Percentiles rank a stretch among this genome's conserved stretches.
phyloP scores from a whole-genome alignment of 2,888 invertebrate species.

The Toxonevra muliebris region DNA sequence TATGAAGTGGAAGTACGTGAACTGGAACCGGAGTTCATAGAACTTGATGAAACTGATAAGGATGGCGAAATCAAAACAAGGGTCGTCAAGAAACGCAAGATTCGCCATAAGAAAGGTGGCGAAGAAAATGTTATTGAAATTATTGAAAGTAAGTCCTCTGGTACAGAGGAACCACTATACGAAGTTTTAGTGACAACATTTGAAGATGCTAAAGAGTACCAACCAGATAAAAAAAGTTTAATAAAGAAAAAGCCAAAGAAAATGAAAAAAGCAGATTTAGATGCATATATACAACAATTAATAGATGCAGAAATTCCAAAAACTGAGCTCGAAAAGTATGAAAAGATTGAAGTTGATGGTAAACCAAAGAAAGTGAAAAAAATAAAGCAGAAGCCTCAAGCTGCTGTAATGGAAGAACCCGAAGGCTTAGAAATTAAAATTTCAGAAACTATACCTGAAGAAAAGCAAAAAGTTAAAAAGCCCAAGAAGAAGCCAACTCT shows the following conservation, averaged over 20 bases:
- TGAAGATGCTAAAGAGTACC: slow-evolving; percentile 47
- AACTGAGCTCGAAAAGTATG: slow-evolving; percentile 64
- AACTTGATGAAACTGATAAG: slow-evolving; percentile 46
- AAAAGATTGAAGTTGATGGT: slow-evolving; percentile 61
- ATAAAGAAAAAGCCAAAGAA: slow-evolving; percentile 54
- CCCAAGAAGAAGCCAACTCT: slow-evolving; percentile 32
- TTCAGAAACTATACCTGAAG: slow-evolving; percentile 42
- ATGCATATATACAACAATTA: slow-evolving; percentile 60
- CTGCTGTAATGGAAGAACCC: slow-evolving; percentile 40
- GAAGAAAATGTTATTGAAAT: slow-evolving; percentile 65
- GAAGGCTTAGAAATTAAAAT: slow-evolving; percentile 50
- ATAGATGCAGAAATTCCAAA: slow-evolving; percentile 63
- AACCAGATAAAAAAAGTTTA: slow-evolving; percentile 21
- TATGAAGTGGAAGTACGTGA: slow-evolving; percentile 55
- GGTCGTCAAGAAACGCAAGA: slow-evolving; percentile 58
- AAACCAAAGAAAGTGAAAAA: slow-evolving; percentile 57
- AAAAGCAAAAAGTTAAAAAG: slow-evolving; percentile 49
- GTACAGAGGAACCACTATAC: slow-evolving; percentile 63
- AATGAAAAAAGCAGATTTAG: slow-evolving; percentile 59
- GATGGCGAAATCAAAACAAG: slow-evolving; percentile 46
- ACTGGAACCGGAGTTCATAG: slow-evolving; percentile 54
- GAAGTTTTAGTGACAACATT: slow-evolving; percentile 63
- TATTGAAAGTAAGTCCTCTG: slow-evolving; percentile 54
- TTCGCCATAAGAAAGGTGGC: slow-evolving; percentile 62
- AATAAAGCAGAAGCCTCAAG: slow-evolving; percentile 42